Evolutionary conservation across 2,797 vertebrate species (phyloP).

Genomic region (Coregonus sp.): DNA sequence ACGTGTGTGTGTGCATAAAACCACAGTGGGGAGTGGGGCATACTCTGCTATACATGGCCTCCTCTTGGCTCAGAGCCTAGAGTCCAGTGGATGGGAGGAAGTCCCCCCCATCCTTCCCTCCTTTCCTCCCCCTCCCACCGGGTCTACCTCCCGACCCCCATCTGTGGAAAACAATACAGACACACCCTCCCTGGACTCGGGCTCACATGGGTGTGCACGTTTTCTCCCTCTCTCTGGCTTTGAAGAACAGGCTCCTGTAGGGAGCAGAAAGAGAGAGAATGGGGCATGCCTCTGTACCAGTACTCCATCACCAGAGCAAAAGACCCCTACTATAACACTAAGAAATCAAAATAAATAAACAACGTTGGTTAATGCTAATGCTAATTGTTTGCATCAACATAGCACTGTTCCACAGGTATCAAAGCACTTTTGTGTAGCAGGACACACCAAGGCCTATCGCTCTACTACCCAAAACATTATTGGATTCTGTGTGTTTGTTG

Average conservation of each 20-base stretch:
- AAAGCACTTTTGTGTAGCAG: background rate
- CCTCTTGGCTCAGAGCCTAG: conserved; percentile 54
- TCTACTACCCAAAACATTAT: background rate
- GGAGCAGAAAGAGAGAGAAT: background rate
- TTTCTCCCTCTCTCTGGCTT: conserved; percentile 37
- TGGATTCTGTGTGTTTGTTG: background rate
- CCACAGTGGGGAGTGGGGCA: conserved; percentile 45
- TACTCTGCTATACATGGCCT: conserved; percentile 20
- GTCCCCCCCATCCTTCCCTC: conserved; percentile 13
- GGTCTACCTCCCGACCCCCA: conserved; percentile 59
- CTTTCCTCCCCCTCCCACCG: conserved; percentile 35
- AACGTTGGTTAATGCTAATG: background rate
- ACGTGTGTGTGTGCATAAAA: conserved; percentile 1
- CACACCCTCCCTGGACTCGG: conserved; percentile 54
- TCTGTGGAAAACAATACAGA: conserved; percentile 71
- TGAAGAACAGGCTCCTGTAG: conserved; percentile 19
- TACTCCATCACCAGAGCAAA: background rate
- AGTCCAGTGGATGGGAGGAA: conserved; percentile 52
- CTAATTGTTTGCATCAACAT: background rate
- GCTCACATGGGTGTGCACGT: conserved; percentile 68
- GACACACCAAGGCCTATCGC: background rate
- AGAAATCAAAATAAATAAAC: background rate
- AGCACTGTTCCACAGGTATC: background rate
- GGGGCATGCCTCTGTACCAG: too few species aligned
- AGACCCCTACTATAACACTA: background rate